Evolutionary conservation across 2,113 vertebrate genomes (phyloP), one percentile per base, ranked within the genome.

Genomic region (Connochaetes taurinus): DNA sequence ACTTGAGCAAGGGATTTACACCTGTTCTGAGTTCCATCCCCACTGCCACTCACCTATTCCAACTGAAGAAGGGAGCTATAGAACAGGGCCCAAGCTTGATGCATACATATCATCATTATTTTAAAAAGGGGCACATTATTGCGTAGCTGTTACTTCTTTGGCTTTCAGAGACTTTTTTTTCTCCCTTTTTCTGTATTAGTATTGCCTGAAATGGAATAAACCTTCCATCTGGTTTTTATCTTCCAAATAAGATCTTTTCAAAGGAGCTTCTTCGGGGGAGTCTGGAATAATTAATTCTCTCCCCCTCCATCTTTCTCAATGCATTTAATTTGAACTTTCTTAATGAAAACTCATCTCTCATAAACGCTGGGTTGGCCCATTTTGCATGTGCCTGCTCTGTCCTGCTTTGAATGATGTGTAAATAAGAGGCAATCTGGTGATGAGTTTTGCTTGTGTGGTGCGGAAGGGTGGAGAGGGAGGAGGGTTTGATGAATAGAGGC

Each of bases 311-410:
- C 95, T 91, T 95, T 97, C 78, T 93, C 94, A 97, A 93, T 97
- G 95, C 88, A 27, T 97, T 97, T 98, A 97, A 97, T 98, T 97
- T 97, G 90, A 98, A 67, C 67, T 90, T 95, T 98, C 98, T 95
- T 98, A 98, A 97, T 98, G 98, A 98, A 98, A 98, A 95, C 93
- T 97, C 97, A 97, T 98, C 96, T 97, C 95, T 97, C 98, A 97
- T 55, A 97, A 98, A 96, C 1, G 71, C 82, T 55, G 97, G 71
- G 94, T 33, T 53, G 93, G 74, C 87, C 96, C 45, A 74, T 82
- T 97, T 94, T 90, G 67, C 0, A 2, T 91, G 87, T 91, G 93
- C 88, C 43, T 87, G 12, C 78, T 96, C 95, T 89, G 85, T 95
- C 97, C 95, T 89, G 82, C 97, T 97, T 97, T 98, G 98, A 98